A percentile compares a stretch with the other conserved stretches of the same genome.
phyloP scores from a whole-genome alignment of 1,140 invertebrate genomes.

The Berghia stephanieae region DNA sequence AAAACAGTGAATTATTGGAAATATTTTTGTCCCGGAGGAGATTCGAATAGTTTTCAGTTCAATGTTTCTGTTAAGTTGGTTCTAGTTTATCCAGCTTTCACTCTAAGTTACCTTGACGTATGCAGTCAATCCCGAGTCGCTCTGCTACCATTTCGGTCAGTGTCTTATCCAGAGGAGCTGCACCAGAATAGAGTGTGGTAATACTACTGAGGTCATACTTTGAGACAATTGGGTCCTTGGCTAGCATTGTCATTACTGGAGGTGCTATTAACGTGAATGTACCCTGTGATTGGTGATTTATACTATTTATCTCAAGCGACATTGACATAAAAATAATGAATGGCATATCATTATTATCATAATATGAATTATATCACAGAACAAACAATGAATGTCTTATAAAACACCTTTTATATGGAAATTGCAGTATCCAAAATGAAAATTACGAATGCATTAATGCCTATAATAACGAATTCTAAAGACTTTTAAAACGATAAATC shows the following conservation, averaged over 20 bases:
- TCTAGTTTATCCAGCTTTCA: too few species aligned
- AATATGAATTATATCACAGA: too few species aligned
- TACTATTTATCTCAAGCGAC: too few species aligned
- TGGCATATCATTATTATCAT: too few species aligned
- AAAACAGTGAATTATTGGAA: too few species aligned
- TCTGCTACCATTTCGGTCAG: slow-evolving; percentile 61
- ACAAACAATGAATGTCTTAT: too few species aligned
- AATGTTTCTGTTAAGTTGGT: too few species aligned
- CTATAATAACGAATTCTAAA: not conserved
- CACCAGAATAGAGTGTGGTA: slow-evolving; percentile 73
- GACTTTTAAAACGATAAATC: not conserved
- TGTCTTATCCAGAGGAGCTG: slow-evolving; percentile 76
- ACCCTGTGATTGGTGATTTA: slow-evolving; percentile 35
- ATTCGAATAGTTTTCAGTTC: too few species aligned
- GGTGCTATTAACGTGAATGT: slow-evolving; percentile 65
- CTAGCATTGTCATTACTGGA: slow-evolving; percentile 75
- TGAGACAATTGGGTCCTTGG: slow-evolving; percentile 72
- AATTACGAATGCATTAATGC: not conserved
- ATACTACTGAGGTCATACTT: slow-evolving; percentile 71
- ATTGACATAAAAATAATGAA: too few species aligned
- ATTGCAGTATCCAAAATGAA: not conserved
- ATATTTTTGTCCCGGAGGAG: too few species aligned
- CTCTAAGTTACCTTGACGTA: slow-evolving; percentile 42
- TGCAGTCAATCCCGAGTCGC: slow-evolving; percentile 32
- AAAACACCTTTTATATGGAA: not conserved